These are phyloP conservation scores for Cariama cristata DNA, from an alignment of 2,113 vertebrate species.

Conservation along the genomic window DNA sequence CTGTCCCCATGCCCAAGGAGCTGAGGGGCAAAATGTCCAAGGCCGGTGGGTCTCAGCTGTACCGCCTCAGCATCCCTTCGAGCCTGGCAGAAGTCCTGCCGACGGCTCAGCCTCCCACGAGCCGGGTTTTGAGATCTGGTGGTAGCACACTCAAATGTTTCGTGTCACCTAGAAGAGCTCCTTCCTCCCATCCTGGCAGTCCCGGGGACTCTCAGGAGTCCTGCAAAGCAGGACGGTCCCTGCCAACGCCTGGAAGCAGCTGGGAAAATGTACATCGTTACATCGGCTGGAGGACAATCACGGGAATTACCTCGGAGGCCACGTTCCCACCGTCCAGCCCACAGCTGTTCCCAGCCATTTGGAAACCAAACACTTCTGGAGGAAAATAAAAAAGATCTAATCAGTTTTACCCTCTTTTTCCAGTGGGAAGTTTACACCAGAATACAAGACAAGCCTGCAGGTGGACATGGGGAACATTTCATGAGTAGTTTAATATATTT, in stretches of 20 bases:
- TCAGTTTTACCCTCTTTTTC: constrained; percentile 39
- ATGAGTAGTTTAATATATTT: neutral
- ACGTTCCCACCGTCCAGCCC: constrained; percentile 33
- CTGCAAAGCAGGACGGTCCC: neutral
- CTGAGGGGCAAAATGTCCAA: neutral
- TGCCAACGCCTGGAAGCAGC: neutral
- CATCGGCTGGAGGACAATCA: neutral
- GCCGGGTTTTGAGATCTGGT: neutral
- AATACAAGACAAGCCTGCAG: neutral
- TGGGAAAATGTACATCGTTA: neutral
- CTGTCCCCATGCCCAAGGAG: neutral
- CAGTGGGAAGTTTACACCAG: neutral
- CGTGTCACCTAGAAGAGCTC: neutral
- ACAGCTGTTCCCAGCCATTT: constrained; percentile 56
- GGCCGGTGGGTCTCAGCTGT: neutral
- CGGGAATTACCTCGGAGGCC: constrained; percentile 31
- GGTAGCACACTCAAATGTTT: neutral
- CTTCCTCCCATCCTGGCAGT: neutral
- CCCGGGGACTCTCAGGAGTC: neutral
- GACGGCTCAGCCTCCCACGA: neutral
- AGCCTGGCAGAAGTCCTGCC: neutral
- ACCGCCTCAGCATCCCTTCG: neutral
- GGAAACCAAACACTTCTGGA: constrained; percentile 38
- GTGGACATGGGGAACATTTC: neutral
- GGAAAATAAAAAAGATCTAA: constrained; percentile 24